Conservation (phyloP, 2,113 vertebrate species). For the Coracopsis vasa region DNA sequence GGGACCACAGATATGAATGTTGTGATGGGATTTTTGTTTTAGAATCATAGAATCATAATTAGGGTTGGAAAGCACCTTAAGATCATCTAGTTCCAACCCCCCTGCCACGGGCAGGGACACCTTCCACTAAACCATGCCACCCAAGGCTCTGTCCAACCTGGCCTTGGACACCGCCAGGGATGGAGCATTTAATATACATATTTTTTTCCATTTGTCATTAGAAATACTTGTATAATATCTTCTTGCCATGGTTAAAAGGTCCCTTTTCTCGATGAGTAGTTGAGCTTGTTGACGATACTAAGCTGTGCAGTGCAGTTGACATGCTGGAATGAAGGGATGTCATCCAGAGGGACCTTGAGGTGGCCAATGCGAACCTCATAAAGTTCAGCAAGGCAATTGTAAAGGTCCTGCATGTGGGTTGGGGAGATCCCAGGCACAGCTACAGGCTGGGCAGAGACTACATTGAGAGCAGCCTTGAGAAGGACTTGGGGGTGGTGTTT, state of each 20-base stretch:
- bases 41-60: too few relatives aligned
- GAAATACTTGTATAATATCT: neutral
- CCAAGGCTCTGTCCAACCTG: too few relatives aligned
- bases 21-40: neutral
- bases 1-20: neutral
- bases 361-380: neutral
- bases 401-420: neutral
- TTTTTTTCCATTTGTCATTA: neutral
- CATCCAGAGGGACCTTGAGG: neutral
- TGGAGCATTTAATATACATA: too few relatives aligned
- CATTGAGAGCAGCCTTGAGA: neutral
- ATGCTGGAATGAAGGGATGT: neutral
- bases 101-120: too few relatives aligned
- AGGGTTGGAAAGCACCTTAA: too few relatives aligned
- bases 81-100: too few relatives aligned
- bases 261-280: neutral
- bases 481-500: neutral
- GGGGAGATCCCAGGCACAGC: neutral
- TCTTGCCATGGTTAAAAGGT: neutral
- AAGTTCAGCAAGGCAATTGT: neutral
- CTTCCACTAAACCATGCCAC: too few relatives aligned
- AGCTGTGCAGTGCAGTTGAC: neutral
- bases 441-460: neutral
- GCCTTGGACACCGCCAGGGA: too few relatives aligned
- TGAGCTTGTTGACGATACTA: neutral